Conservation (phyloP, 1,140 invertebrate species). For the Drosophila equinoxialis region DNA sequence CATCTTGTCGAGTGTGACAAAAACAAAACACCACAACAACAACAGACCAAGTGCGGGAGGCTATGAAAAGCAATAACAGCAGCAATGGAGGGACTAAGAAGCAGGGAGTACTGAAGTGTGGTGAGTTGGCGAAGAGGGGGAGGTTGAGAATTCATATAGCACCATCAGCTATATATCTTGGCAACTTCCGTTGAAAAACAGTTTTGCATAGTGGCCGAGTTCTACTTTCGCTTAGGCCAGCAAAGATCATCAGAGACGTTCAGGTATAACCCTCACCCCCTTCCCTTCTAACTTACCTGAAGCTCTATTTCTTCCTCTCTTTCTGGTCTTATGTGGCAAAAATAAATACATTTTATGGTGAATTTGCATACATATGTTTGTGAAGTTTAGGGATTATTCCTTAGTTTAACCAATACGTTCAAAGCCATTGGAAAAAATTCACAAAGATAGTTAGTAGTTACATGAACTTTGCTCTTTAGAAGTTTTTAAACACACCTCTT, state of each 20-base stretch:
- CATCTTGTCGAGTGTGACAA: slow-evolving; percentile 10
- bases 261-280: slow-evolving; percentile 18
- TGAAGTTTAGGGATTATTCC: too few species aligned
- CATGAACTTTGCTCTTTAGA: too few species aligned
- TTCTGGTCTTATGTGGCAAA: too few species aligned
- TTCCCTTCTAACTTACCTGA: neutral
- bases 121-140: neutral
- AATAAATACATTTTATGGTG: too few species aligned
- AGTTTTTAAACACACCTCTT: too few species aligned
- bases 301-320: neutral
- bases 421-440: too few species aligned
- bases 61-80: slow-evolving; percentile 15
- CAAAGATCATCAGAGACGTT: slow-evolving; percentile 46
- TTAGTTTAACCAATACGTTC: too few species aligned
- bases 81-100: slow-evolving; percentile 9
- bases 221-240: slow-evolving; percentile 61
- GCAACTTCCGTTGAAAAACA: slow-evolving; percentile 56
- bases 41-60: neutral
- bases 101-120: neutral
- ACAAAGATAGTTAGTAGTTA: too few species aligned
- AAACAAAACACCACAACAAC: slow-evolving; percentile 7
- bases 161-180: slow-evolving; percentile 55
- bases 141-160: slow-evolving; percentile 38
- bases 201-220: slow-evolving; percentile 63
- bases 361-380: too few species aligned